These are phyloP conservation scores for Drosophila multiciliata DNA, from an alignment of 2,888 invertebrate genomes.

Conservation along the genomic window DNA sequence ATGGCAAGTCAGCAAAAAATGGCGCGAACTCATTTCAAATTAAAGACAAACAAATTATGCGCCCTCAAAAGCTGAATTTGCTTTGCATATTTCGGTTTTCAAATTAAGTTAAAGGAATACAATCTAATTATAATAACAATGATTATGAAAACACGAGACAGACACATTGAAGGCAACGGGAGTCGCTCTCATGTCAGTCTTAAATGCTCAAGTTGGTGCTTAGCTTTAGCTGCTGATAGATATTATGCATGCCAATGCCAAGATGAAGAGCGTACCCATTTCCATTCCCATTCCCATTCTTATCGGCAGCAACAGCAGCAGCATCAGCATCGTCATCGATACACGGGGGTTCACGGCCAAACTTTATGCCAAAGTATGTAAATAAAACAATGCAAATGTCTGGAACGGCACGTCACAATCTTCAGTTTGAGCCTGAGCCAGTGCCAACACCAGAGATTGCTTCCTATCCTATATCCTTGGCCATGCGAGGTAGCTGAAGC, in stretches of 20 bases:
- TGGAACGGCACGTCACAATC: slow-evolving; percentile 34
- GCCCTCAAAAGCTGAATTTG: slow-evolving; percentile 52
- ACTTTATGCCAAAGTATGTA: slow-evolving; percentile 68
- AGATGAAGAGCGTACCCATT: not conserved
- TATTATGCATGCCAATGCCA: slow-evolving; percentile 57
- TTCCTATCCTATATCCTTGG: slow-evolving; percentile 17
- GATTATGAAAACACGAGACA: slow-evolving; percentile 38
- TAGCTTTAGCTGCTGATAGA: slow-evolving; percentile 63
- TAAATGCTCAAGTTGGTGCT: slow-evolving; percentile 60
- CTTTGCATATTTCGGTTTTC: slow-evolving; percentile 69
- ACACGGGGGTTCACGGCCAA: slow-evolving; percentile 39
- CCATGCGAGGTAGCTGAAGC: slow-evolving; percentile 25
- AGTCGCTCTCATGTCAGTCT: slow-evolving; percentile 46
- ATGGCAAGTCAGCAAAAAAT: slow-evolving; percentile 3
- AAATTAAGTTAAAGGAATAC: slow-evolving; percentile 46
- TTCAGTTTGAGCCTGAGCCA: slow-evolving; percentile 18
- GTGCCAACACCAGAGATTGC: slow-evolving; percentile 23
- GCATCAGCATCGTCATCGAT: slow-evolving; percentile 45
- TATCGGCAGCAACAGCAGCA: slow-evolving; percentile 2
- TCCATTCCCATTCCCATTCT: not conserved
- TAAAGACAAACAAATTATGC: slow-evolving; percentile 75
- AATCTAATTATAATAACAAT: slow-evolving; percentile 49
- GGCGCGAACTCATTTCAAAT: slow-evolving; percentile 66
- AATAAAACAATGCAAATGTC: slow-evolving; percentile 78
- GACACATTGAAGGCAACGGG: slow-evolving; percentile 1